These are phyloP conservation scores for Chaenocephalus aceratus DNA, from an alignment of 2,113 vertebrate species.

Conservation along the genomic window DNA sequence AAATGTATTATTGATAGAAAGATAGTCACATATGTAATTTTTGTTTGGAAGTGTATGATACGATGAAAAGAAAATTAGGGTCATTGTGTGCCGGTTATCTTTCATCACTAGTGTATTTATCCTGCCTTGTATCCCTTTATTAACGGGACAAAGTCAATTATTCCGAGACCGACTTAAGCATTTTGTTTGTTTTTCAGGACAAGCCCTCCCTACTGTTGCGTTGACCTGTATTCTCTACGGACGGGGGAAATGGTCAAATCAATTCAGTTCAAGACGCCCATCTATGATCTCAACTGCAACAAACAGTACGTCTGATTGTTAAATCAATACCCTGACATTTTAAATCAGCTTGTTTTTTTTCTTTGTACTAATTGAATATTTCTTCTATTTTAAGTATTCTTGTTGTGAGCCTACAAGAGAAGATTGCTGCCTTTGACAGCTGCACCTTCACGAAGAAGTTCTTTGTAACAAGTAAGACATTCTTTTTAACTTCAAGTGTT, in stretches of 20 bases:
- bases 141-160: not conserved
- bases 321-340: not conserved
- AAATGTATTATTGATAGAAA: not conserved
- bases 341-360: not conserved
- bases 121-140: not conserved
- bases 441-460: conserved; percentile 99
- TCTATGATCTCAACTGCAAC: conserved; percentile 97
- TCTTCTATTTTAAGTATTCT: conserved; percentile 88
- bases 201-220: conserved; percentile 95
- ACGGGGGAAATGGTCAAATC: conserved; percentile 98
- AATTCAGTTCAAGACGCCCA: conserved; percentile 98
- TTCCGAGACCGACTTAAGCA: not conserved
- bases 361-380: not conserved
- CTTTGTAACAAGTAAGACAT: conserved; percentile 95
- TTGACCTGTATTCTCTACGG: conserved; percentile 94
- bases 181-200: conserved; percentile 81
- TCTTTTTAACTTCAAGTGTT: not conserved
- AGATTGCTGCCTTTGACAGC: conserved; percentile 98
- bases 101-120: not conserved
- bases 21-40: not conserved
- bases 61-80: not conserved
- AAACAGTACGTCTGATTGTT: conserved; percentile 85
- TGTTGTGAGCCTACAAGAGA: conserved; percentile 95
- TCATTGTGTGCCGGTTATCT: not conserved
- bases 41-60: not conserved